phyloP scores from a whole-genome alignment of 2,888 invertebrate genomes.

The Trichopoda pennipes region DNA sequence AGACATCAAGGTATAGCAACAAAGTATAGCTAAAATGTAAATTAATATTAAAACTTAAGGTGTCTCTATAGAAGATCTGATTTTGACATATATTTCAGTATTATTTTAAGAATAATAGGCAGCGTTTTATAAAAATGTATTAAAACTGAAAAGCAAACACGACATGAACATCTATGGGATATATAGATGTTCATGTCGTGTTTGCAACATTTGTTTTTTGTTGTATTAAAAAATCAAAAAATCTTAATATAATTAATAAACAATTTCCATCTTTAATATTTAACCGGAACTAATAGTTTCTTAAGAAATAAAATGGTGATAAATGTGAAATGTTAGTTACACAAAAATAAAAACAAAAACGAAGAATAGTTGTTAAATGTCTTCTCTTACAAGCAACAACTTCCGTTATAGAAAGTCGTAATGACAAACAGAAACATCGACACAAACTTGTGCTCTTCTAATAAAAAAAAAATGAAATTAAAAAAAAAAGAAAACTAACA shows the following conservation, averaged over 20 bases:
- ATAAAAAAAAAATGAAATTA: background rate
- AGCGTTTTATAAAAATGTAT: too few species aligned
- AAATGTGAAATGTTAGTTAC: background rate
- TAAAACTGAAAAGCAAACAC: too few species aligned
- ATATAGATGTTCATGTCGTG: too few species aligned
- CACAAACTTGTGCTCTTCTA: background rate
- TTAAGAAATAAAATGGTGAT: conserved; percentile 6
- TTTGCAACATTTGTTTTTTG: too few species aligned
- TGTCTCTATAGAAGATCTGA: too few species aligned
- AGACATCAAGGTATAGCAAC: too few species aligned
- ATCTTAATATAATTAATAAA: background rate
- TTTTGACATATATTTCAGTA: too few species aligned
- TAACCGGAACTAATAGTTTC: background rate
- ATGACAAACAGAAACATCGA: background rate
- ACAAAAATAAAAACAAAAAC: background rate
- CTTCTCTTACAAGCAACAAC: conserved; percentile 25
- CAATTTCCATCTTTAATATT: conserved; percentile 2
- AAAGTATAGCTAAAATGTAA: too few species aligned
- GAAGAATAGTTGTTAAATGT: conserved; percentile 28
- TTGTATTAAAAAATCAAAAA: too few species aligned
- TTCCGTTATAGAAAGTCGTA: conserved; percentile 27
- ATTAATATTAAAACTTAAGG: too few species aligned
- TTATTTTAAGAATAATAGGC: too few species aligned
- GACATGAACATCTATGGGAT: too few species aligned
- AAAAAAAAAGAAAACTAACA: background rate